phyloP scores from a whole-genome alignment of 2,888 invertebrate species.

The Leptogaster cylindrica region DNA sequence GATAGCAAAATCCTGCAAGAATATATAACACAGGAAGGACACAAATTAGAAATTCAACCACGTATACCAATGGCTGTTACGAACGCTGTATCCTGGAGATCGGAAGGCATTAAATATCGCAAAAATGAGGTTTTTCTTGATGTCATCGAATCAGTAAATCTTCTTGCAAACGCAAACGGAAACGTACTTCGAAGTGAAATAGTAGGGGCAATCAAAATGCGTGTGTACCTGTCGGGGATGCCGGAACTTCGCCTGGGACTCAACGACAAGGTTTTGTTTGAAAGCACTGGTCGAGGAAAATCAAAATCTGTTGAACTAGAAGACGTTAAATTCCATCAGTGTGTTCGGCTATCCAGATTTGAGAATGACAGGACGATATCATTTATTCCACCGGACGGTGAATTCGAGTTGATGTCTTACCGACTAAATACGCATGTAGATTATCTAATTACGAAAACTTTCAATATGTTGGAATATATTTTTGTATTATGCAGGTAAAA shows the following conservation, averaged over 20 bases:
- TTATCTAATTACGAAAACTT: slow-evolving; percentile 21
- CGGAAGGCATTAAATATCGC: slow-evolving; percentile 97
- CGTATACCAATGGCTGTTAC: slow-evolving; percentile 98
- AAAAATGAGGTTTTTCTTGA: slow-evolving; percentile 99
- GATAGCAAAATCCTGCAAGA: slow-evolving; percentile 98
- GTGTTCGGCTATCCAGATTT: slow-evolving; percentile 93
- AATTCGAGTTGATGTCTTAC: slow-evolving; percentile 99
- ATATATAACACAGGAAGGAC: slow-evolving; percentile 98
- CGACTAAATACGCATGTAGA: slow-evolving; percentile 90
- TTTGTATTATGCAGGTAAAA: slow-evolving; percentile 66
- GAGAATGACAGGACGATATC: slow-evolving; percentile 98
- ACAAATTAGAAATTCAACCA: slow-evolving; percentile 94
- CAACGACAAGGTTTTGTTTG: slow-evolving; percentile 97
- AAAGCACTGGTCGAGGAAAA: slow-evolving; percentile 95
- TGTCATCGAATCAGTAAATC: slow-evolving; percentile 97
- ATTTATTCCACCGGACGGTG: slow-evolving; percentile 98
- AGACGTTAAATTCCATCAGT: slow-evolving; percentile 99
- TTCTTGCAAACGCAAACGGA: slow-evolving; percentile 94
- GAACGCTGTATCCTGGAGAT: slow-evolving; percentile 99
- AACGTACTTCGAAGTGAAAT: slow-evolving; percentile 97
- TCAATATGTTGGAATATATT: slow-evolving; percentile 49
- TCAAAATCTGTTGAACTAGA: slow-evolving; percentile 98
- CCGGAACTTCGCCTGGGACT: slow-evolving; percentile 94
- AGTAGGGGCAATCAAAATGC: slow-evolving; percentile 98
- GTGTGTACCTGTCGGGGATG: slow-evolving; percentile 98